These are phyloP conservation scores for Amblyopsis rosae DNA, from an alignment of 2,113 vertebrate species.

Conservation along the genomic window DNA sequence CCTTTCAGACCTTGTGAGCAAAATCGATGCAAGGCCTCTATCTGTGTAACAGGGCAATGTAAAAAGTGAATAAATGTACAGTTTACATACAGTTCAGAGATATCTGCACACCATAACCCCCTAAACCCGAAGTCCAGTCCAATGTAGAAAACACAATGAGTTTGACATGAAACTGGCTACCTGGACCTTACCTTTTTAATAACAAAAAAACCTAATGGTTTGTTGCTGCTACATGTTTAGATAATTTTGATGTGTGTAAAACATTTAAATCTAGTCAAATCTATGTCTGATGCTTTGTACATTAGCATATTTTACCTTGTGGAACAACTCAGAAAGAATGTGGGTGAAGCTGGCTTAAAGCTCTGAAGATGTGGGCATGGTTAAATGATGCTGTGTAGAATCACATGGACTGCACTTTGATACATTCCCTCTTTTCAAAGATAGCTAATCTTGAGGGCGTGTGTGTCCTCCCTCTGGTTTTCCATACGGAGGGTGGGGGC, in stretches of 20 bases:
- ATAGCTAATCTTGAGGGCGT: constrained; percentile 18
- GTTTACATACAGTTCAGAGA: constrained; percentile 26
- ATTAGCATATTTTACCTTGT: constrained; percentile 38
- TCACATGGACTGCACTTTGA: constrained; percentile 39
- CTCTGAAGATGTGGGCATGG: constrained; percentile 23
- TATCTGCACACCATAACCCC: constrained; percentile 41
- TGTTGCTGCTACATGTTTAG: no score
- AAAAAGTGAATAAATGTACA: constrained; percentile 49
- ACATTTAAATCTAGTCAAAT: no score
- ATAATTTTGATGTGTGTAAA: no score
- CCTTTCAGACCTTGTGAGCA: constrained; percentile 11
- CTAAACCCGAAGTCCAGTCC: constrained; percentile 1
- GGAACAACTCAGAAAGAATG: constrained; percentile 20
- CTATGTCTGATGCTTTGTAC: background rate
- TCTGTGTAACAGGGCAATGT: constrained; percentile 10
- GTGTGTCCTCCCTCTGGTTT: constrained; percentile 19
- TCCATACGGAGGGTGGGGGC: constrained; percentile 22
- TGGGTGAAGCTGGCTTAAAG: constrained; percentile 21
- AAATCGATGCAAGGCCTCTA: constrained; percentile 11
- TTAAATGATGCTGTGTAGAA: constrained; percentile 47
- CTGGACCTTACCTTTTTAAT: constrained; percentile 19
- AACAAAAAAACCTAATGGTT: no score
- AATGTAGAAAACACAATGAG: constrained; percentile 13
- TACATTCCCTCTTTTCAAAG: constrained; percentile 13
- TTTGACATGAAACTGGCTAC: constrained; percentile 38